phyloP scores from a whole-genome alignment of 2,888 invertebrate species.

The Vesta saturnalis region DNA sequence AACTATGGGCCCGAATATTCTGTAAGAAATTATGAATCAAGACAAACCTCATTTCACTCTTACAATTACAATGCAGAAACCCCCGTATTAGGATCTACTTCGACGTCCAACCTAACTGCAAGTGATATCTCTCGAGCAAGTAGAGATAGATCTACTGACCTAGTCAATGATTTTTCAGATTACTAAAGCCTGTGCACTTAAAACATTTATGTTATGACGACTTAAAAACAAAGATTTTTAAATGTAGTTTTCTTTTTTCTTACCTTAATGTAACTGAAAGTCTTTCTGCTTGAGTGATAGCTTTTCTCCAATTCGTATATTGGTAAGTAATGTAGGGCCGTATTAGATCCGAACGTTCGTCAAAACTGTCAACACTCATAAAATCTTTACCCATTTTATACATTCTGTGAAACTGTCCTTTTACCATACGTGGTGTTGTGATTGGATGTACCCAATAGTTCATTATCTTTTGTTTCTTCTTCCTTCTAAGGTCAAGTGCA shows the following conservation, averaged over 20 bases:
- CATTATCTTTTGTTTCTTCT: too few species aligned
- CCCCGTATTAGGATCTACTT: too few species aligned
- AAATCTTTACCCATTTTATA: not conserved
- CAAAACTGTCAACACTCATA: not conserved
- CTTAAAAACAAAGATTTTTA: not conserved
- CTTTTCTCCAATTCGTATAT: not conserved
- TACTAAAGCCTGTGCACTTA: too few species aligned
- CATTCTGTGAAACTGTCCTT: slow-evolving; percentile 1
- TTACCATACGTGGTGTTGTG: not conserved
- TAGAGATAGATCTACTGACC: too few species aligned
- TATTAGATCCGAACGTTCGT: too few species aligned
- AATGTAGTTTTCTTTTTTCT: not conserved
- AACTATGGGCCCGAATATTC: not conserved
- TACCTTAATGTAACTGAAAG: not conserved
- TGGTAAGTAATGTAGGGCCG: not conserved
- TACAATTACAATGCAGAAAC: too few species aligned
- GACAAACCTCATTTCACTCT: too few species aligned
- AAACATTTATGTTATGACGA: not conserved
- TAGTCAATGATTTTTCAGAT: too few species aligned
- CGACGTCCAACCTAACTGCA: too few species aligned
- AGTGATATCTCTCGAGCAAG: too few species aligned
- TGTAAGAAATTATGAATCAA: too few species aligned
- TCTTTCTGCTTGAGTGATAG: slow-evolving; percentile 3
- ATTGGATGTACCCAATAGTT: slow-evolving; percentile 10
- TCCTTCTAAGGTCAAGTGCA: slow-evolving; percentile 2